Evolutionary conservation across 2,113 vertebrate species (phyloP).

Genomic region (Elephas maximus): DNA sequence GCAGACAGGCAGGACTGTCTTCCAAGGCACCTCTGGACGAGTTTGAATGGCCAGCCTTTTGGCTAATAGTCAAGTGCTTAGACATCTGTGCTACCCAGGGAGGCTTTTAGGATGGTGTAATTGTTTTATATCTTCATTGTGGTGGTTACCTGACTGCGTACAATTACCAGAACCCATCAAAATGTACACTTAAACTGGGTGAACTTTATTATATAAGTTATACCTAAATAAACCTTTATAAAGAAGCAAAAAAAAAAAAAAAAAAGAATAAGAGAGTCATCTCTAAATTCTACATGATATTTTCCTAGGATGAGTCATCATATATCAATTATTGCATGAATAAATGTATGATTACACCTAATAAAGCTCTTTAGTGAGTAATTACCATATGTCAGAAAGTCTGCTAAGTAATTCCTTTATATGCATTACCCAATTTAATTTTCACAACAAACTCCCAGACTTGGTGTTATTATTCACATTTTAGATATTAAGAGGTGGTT

Average conservation of each 20-base stretch:
- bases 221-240: neutral
- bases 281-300: neutral
- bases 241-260: neutral
- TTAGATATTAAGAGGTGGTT: neutral
- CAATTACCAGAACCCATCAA: no score
- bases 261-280: neutral
- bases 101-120: no score
- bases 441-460: neutral
- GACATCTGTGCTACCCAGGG: no score
- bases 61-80: no score
- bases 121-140: neutral
- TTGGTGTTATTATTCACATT: neutral
- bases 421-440: constrained; percentile 15
- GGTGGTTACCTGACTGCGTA: neutral
- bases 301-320: neutral
- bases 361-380: constrained; percentile 11
- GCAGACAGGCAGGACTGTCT: neutral
- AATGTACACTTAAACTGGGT: neutral
- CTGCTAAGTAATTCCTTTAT: neutral
- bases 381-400: neutral
- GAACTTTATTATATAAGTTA: neutral
- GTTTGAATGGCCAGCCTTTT: no score
- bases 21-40: no score
- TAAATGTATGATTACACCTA: neutral
- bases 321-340: constrained; percentile 34